Conservation (phyloP, 2,113 vertebrate species). For the Leptodactylus fuscus region DNA sequence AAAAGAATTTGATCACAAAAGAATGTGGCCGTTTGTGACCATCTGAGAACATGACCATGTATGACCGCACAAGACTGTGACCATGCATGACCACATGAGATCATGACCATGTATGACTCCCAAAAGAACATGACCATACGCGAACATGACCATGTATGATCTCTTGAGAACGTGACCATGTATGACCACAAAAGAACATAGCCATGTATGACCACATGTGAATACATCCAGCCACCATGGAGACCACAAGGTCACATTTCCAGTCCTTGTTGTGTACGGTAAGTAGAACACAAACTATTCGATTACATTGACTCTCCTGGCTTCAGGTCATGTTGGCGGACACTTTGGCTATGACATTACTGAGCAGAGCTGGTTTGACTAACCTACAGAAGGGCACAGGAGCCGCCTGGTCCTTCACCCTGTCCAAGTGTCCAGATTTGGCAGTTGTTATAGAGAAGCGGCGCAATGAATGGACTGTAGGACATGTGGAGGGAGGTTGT, state of each 20-base stretch:
- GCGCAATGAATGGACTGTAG: not conserved
- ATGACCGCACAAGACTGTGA: not conserved
- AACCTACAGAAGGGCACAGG: constrained; percentile 5
- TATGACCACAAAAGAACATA: no score
- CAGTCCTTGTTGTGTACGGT: not conserved
- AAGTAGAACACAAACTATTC: not conserved
- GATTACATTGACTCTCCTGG: not conserved
- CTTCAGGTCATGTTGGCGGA: not conserved
- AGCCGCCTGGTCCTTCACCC: not conserved
- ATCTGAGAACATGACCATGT: not conserved
- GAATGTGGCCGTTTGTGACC: no score
- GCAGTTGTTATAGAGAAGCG: not conserved
- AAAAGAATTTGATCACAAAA: no score
- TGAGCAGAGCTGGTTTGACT: constrained; percentile 6
- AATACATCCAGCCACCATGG: not conserved
- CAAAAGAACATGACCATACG: no score
- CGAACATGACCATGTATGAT: no score
- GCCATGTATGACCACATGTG: no score
- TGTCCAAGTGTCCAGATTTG: not conserved
- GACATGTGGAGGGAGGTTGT: not conserved
- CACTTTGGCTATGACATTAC: no score
- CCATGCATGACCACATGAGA: not conserved
- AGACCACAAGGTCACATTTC: not conserved
- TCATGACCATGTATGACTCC: not conserved
- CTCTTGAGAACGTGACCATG: no score